Evolutionary conservation across 2,797 vertebrate species (phyloP), one percentile per base, ranked within the genome.

Genomic region (Enteromius unitaeniatus): DNA sequence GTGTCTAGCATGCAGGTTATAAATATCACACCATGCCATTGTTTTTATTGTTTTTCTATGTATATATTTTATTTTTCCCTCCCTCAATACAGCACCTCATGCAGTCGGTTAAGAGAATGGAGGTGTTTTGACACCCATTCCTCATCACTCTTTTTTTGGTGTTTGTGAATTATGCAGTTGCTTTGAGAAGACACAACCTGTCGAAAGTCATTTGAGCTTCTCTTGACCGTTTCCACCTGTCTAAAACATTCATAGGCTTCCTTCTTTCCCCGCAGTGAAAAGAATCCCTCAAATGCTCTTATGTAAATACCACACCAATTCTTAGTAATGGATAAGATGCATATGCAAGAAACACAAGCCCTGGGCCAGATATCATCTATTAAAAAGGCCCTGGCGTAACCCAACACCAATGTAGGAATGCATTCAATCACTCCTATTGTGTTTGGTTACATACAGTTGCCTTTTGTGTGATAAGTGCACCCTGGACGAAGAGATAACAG

Each of bases 351-450:
- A 49, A 72, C 86, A 85, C 51, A 69, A 70, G 72, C 81, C 83
- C 69, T 79, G 78, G 78, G 84, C 89, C 91, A 91, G 90, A 93
- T 93, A 92, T 94, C 89, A 92, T 93, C 93, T 94, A 94, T 93
- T 92, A 93, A 94, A 92, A 90, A 90, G 88, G 45, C 88, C 82
- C 76, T 86, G 17, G 53, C 21, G 95, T 93, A 95, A 95, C 93
- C 88, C 37, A 91, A 95, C 94, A 94, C 95, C 94, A 90, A 89
- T 86, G 80, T 72, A 91, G 93, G 94, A 94, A 94, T 95, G 94
- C 93, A 93, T 92, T 95, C 95, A 94, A 94, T 95, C 95, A 95
- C 69, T 81, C 86, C 94, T 89, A 94, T 95, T 95, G 94, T 96
- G 94, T 95, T 92, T 92, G 91, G 87, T 93, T 93, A 93, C 94